Conservation (phyloP, 1,140 invertebrate species). For the Prorops nasuta region DNA sequence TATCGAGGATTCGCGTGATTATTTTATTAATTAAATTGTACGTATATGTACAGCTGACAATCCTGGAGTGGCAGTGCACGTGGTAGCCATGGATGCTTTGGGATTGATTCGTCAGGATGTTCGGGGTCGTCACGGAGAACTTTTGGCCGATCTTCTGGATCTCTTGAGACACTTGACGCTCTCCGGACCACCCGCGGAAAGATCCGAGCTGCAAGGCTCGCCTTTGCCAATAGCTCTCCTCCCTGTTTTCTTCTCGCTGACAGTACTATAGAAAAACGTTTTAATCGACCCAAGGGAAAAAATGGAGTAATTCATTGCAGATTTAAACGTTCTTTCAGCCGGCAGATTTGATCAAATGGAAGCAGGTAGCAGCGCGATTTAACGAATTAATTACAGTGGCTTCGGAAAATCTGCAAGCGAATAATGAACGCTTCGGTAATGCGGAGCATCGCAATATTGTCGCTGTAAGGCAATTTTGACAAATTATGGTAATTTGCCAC, state of each 20-base stretch:
- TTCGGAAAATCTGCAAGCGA: slow-evolving; percentile 22
- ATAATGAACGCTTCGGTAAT: slow-evolving; percentile 17
- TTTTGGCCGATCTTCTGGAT: slow-evolving; percentile 45
- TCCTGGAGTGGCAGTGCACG: slow-evolving; percentile 44
- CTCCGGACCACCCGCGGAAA: slow-evolving; percentile 46
- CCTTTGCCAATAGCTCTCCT: slow-evolving; percentile 50
- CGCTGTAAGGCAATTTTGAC: neutral
- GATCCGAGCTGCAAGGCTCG: slow-evolving; percentile 48
- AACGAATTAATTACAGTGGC: slow-evolving; percentile 40
- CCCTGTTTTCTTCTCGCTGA: slow-evolving; percentile 53
- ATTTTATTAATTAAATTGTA: too few species aligned
- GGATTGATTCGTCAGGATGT: slow-evolving; percentile 53
- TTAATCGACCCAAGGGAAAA: too few species aligned
- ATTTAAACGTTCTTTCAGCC: too few species aligned
- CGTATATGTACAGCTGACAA: slow-evolving; percentile 33
- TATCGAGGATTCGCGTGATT: too few species aligned
- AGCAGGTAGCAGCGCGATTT: slow-evolving; percentile 33
- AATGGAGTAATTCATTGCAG: neutral
- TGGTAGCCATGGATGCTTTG: slow-evolving; percentile 51
- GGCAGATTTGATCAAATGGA: slow-evolving; percentile 33
- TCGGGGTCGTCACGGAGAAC: slow-evolving; percentile 41
- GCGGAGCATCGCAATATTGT: neutral
- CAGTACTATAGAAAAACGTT: slow-evolving; percentile 40
- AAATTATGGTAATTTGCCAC: too few species aligned
- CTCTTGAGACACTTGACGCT: slow-evolving; percentile 46